Conservation (phyloP, 2,888 invertebrate genomes). For the Mellilla xanthometata region DNA sequence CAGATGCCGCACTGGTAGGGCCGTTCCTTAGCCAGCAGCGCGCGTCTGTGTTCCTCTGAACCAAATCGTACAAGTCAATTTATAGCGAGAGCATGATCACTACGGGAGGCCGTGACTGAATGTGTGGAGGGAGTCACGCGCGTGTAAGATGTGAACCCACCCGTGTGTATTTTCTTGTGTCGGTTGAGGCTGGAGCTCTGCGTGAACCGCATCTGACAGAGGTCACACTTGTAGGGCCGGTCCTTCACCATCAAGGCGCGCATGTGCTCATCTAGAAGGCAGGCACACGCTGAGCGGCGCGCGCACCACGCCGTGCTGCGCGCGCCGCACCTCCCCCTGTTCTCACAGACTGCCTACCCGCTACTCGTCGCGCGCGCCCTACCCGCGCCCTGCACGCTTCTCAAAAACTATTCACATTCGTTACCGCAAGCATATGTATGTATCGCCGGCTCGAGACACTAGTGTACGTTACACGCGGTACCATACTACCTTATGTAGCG, state of each 20-base stretch:
- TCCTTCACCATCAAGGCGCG: constrained; percentile 80
- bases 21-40: constrained; percentile 74
- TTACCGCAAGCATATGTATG: constrained; percentile 37
- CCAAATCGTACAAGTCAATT: constrained; percentile 64
- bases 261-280: constrained; percentile 81
- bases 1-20: constrained; percentile 86
- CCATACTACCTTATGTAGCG: constrained; percentile 24
- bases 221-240: constrained; percentile 85
- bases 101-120: constrained; percentile 37
- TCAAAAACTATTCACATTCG: constrained; percentile 82
- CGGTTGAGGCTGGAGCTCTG: constrained; percentile 88
- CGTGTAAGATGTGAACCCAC: constrained; percentile 68
- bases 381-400: constrained; percentile 65
- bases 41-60: constrained; percentile 76
- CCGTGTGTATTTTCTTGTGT: constrained; percentile 87
- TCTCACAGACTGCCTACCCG: constrained; percentile 62
- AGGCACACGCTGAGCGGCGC: constrained; percentile 39
- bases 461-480: constrained; percentile 37
- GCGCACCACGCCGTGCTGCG: constrained; percentile 37
- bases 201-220: constrained; percentile 87
- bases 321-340: constrained; percentile 72
- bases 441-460: constrained; percentile 41
- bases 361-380: constrained; percentile 81
- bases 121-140: constrained; percentile 46
- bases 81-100: constrained; percentile 34